Conservation (phyloP, 2,888 invertebrate genomes). For the Parnassius glacialis region DNA sequence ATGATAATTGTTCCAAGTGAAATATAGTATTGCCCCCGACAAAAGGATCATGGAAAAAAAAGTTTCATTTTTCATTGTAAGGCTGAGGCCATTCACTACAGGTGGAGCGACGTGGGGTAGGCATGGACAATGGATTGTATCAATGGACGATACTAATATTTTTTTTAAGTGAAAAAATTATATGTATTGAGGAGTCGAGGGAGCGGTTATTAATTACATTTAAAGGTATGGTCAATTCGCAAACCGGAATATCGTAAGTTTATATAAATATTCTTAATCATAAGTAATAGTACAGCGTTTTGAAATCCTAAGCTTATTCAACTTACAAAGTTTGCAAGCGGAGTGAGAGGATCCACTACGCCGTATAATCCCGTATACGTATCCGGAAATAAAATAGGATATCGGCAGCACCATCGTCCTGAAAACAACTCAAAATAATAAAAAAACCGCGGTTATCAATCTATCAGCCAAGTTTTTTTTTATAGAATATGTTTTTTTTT, state of each 20-base stretch:
- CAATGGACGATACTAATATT: conserved; percentile 70
- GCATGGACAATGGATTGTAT: conserved; percentile 66
- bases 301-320: too few relatives aligned
- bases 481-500: too few relatives aligned
- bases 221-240: conserved; percentile 38
- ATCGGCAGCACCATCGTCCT: too few relatives aligned
- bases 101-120: conserved; percentile 68
- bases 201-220: conserved; percentile 64
- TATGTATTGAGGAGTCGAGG: conserved; percentile 47
- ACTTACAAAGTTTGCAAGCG: too few relatives aligned
- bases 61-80: conserved; percentile 73
- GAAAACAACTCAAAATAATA: too few relatives aligned
- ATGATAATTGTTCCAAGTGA: conserved; percentile 80
- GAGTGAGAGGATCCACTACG: too few relatives aligned
- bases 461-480: too few relatives aligned
- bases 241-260: background rate
- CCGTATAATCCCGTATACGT: too few relatives aligned
- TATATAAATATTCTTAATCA: too few relatives aligned
- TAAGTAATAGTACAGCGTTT: too few relatives aligned
- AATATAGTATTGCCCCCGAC: conserved; percentile 79
- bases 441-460: too few relatives aligned
- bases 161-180: conserved; percentile 57
- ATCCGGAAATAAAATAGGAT: too few relatives aligned
- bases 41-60: conserved; percentile 63
- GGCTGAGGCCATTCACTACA: conserved; percentile 71